phyloP scores from a whole-genome alignment of 2,113 vertebrate species.

The Camarhynchus parvulus region DNA sequence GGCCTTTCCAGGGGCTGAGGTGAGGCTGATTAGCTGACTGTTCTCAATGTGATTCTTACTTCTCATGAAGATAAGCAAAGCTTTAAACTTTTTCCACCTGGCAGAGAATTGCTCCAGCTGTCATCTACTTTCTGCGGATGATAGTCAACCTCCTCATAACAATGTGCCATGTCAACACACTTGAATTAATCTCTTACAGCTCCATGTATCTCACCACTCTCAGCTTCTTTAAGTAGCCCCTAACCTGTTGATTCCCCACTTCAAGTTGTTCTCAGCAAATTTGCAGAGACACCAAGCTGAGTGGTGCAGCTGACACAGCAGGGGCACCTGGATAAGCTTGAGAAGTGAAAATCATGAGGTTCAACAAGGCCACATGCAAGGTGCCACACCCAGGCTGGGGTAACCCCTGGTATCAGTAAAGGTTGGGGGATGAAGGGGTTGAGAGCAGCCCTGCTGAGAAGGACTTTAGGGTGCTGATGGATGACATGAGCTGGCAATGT shows the following conservation, averaged over 20 bases:
- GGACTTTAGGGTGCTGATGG: background rate
- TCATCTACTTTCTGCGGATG: background rate
- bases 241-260: background rate
- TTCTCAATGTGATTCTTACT: background rate
- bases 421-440: background rate
- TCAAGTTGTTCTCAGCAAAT: background rate
- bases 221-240: background rate
- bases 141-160: background rate
- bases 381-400: accelerated
- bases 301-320: accelerated
- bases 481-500: background rate
- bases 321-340: accelerated
- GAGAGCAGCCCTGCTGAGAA: background rate
- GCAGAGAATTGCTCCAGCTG: background rate
- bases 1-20: background rate
- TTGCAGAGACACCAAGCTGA: background rate
- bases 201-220: background rate
- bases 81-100: background rate
- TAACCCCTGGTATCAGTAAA: background rate
- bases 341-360: background rate
- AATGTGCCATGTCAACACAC: background rate
- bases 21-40: background rate
- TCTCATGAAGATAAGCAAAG: background rate
- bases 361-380: background rate
- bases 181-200: background rate